These are phyloP conservation scores for Girardinus metallicus DNA, from an alignment of 2,797 vertebrate species.

Conservation along the genomic window DNA sequence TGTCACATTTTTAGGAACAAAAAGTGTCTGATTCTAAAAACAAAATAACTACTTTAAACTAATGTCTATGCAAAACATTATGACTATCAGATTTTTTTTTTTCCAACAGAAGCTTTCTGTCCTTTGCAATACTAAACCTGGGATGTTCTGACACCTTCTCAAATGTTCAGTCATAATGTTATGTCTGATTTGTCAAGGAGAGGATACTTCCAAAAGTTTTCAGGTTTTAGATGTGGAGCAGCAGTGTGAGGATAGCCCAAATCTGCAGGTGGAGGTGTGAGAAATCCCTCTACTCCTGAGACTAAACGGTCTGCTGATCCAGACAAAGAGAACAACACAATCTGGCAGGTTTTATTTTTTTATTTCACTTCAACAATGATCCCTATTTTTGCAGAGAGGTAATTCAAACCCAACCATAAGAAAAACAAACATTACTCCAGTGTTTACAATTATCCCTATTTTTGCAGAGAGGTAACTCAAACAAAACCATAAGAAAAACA, in stretches of 20 bases:
- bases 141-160: neutral
- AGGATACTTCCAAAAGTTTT: neutral
- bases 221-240: neutral
- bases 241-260: neutral
- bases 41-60: neutral
- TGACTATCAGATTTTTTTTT: neutral
- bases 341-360: neutral
- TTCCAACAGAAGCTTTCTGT: neutral
- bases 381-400: neutral
- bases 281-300: too few relatives aligned
- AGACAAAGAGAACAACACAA: neutral
- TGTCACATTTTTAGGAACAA: neutral
- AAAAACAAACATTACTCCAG: neutral
- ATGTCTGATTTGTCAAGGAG: neutral
- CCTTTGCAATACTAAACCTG: neutral
- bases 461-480: neutral
- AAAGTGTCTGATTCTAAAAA: neutral
- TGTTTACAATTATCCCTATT: neutral
- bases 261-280: neutral
- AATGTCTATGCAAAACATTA: neutral
- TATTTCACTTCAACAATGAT: neutral
- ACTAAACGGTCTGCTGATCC: neutral
- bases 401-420: neutral
- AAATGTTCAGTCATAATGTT: neutral
- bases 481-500: neutral